Base-by-base conservation (phyloP, 2,113 vertebrate genomes). In the Chamaea fasciata region DNA sequence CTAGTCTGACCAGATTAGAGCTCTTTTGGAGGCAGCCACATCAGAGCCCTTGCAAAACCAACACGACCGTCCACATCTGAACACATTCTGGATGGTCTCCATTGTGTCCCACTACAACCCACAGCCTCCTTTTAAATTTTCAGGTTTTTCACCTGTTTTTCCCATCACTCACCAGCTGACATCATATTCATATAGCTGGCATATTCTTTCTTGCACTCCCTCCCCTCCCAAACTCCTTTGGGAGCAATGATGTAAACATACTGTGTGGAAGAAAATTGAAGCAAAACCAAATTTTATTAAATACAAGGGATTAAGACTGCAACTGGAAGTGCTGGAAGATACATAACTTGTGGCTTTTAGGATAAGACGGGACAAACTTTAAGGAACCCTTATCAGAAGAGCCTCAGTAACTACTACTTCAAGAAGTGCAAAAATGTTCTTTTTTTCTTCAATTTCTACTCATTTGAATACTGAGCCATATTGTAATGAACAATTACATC, bases 101-200 rank as follows among this genome's bases (percentile, higher is more conserved):
- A 13, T 3, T n/a, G 49, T 0, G 0, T 27, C 26, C 7, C 23
- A 69, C 78, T 52, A 33, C 10, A 83, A 56, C 19, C 87, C 39
- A 47, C 27, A 79, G 52, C 8, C 35, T 59, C 30, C 30, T 67
- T 74, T 75, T 70, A 33, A 33, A n/a, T 59, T 18, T 27, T 60
- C 24, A n/a, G 16, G n/a, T 53, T n/a, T 57, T 79, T 76, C 49
- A 90, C n/a, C 65, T 79, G 15, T 37, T 92, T 28, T 30, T 91
- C n/a, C 37, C 20, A 52, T 44, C 15, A 60, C 42, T 82, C 35
- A 67, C 18, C 10, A 50, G 49, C 13, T 57, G 23, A 42, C 13
- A 57, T 49, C 31, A 70, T 27, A 65, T 1, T 44, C 10, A 53
- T 16, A 53, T 4, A 46, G 33, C 26, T 77, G 26, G 6, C 3